A percentile compares a stretch with the other conserved stretches of the same genome.
Evolutionary conservation across 2,888 invertebrate species (phyloP).

Genomic region (Sinelater perroti): DNA sequence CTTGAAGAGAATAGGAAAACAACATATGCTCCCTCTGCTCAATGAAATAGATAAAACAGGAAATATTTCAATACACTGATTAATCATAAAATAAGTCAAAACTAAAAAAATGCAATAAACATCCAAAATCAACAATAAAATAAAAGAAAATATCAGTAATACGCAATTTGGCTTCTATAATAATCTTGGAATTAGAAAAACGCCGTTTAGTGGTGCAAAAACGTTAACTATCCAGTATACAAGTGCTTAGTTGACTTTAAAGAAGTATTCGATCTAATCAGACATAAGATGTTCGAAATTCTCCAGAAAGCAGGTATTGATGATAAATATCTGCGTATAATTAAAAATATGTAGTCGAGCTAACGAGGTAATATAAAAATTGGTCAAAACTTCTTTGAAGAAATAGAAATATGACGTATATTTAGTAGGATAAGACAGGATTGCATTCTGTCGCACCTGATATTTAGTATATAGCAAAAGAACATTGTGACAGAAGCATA

Average conservation of each 20-base stretch:
- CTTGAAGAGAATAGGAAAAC: not conserved
- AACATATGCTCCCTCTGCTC: not conserved
- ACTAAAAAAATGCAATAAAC: no score
- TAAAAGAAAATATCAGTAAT: no score
- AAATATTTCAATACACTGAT: not conserved
- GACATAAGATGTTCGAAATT: not conserved
- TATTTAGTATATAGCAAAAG: not conserved
- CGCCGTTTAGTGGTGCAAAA: not conserved
- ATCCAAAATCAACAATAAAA: no score
- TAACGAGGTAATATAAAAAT: not conserved
- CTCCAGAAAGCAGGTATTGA: no score
- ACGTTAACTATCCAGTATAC: not conserved
- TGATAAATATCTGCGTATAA: not conserved
- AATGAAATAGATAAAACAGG: not conserved
- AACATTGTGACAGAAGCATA: not conserved
- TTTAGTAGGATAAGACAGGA: not conserved
- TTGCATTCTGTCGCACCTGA: not conserved
- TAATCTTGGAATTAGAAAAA: not conserved
- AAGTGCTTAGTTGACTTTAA: not conserved
- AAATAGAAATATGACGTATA: not conserved
- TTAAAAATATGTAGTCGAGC: not conserved
- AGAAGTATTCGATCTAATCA: not conserved
- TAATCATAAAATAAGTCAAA: no score
- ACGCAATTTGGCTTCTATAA: not conserved
- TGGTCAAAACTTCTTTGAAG: no score